phyloP scores from a whole-genome alignment of 2,797 vertebrate genomes.

The Trematomus bernacchii region DNA sequence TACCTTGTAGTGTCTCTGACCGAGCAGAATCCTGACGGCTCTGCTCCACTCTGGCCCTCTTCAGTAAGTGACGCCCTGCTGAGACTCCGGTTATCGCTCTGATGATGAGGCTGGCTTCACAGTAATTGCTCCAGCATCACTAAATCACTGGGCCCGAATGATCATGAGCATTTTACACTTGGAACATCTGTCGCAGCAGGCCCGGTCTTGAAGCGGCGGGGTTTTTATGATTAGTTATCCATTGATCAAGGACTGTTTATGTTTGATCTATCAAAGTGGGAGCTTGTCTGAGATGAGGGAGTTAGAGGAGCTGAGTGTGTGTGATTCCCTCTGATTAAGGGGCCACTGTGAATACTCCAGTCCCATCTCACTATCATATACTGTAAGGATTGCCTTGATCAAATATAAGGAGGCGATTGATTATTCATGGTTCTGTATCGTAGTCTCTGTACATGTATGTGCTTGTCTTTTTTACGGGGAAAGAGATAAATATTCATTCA shows the following conservation, averaged over 20 bases:
- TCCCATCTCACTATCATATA: slow-evolving; percentile 27
- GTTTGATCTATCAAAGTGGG: slow-evolving; percentile 78
- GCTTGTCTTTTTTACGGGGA: neutral
- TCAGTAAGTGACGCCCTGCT: slow-evolving; percentile 32
- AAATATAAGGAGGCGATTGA: slow-evolving; percentile 31
- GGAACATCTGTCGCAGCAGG: slow-evolving; percentile 68
- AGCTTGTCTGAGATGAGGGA: slow-evolving; percentile 53
- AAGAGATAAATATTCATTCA: neutral
- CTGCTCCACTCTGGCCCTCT: slow-evolving; percentile 49
- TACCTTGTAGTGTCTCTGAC: slow-evolving; percentile 5
- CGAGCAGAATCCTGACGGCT: slow-evolving; percentile 28
- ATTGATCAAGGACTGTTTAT: slow-evolving; percentile 74
- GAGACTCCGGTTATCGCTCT: slow-evolving; percentile 51
- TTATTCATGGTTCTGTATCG: slow-evolving; percentile 12
- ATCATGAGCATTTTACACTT: slow-evolving; percentile 70
- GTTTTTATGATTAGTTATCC: slow-evolving; percentile 67
- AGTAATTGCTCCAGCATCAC: slow-evolving; percentile 47
- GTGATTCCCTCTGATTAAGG: slow-evolving; percentile 55
- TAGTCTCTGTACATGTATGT: neutral
- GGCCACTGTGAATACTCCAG: slow-evolving; percentile 42
- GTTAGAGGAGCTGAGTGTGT: slow-evolving; percentile 51
- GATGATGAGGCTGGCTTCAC: slow-evolving; percentile 54
- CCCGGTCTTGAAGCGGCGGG: slow-evolving; percentile 49
- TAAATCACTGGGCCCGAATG: slow-evolving; percentile 62
- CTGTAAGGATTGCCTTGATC: slow-evolving; percentile 28